These are phyloP conservation scores for Chiloscyllium plagiosum DNA, from an alignment of 2,113 vertebrate genomes.

Conservation along the genomic window DNA sequence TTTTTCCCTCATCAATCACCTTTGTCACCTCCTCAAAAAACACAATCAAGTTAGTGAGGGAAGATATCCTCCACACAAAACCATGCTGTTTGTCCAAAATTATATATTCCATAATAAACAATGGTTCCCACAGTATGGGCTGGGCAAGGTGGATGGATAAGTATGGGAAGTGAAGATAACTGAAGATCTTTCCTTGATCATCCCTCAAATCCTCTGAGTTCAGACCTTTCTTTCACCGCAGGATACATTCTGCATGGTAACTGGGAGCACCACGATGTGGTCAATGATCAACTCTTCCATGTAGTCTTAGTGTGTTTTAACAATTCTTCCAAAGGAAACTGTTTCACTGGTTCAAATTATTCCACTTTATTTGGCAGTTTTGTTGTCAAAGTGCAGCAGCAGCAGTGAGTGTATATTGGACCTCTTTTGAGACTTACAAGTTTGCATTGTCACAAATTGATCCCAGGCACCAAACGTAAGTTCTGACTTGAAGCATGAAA, in stretches of 20 bases:
- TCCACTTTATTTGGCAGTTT: not conserved
- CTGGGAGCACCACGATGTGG: not conserved
- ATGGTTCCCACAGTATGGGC: no score
- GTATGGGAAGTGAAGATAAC: no score
- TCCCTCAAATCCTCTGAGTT: no score
- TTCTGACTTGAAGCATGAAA: not conserved
- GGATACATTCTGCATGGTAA: not conserved
- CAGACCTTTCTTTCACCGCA: no score
- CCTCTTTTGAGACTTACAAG: not conserved
- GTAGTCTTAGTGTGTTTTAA: not conserved
- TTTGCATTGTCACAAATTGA: not conserved
- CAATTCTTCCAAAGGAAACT: not conserved
- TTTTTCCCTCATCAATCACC: no score
- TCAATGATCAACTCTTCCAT: not conserved
- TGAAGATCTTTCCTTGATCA: no score
- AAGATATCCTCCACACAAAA: no score
- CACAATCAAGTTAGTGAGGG: no score
- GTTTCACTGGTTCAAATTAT: not conserved
- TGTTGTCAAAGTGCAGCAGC: not conserved
- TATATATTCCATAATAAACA: no score
- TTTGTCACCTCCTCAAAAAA: no score
- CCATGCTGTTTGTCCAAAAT: no score
- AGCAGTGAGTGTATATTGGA: not conserved
- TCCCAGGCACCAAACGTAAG: not conserved
- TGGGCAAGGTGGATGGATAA: no score